Percentiles rank a stretch among this genome's conserved stretches.
These are phyloP conservation scores for Mus spretus DNA, from an alignment of 2,797 vertebrate species.

Conservation along the genomic window DNA sequence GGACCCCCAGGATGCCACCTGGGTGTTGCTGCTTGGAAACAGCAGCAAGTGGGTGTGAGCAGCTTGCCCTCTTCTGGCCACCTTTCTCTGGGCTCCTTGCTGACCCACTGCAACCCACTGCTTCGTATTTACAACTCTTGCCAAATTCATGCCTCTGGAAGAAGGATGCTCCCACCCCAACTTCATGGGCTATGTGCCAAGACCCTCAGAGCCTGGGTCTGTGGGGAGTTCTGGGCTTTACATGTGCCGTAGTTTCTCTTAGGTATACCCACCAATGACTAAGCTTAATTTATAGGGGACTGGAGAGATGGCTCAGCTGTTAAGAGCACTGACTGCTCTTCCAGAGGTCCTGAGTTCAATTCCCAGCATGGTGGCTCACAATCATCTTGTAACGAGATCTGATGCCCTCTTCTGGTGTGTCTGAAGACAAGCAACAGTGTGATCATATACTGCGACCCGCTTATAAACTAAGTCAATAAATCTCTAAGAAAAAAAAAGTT, in stretches of 20 bases:
- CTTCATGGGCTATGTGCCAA: neutral
- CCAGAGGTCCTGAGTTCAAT: neutral
- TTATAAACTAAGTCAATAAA: neutral
- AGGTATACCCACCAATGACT: too few species aligned
- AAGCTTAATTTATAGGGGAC: neutral
- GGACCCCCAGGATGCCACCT: neutral
- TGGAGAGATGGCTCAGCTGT: neutral
- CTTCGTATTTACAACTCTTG: neutral
- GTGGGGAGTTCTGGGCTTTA: too few species aligned
- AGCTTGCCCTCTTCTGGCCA: neutral
- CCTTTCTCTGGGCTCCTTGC: neutral
- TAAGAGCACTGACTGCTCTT: neutral
- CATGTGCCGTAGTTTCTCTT: neutral
- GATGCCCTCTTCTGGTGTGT: neutral
- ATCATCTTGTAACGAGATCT: neutral
- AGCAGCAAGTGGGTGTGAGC: accelerated
- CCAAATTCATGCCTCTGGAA: neutral
- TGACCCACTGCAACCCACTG: neutral
- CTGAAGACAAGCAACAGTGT: neutral
- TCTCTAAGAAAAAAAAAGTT: neutral
- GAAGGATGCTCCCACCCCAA: neutral
- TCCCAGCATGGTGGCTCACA: neutral
- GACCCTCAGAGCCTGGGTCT: neutral
- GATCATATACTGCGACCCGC: neutral
- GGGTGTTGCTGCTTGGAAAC: neutral